These are phyloP conservation scores for Leptocoma aspasia DNA, from an alignment of 2,113 vertebrate species.

Conservation along the genomic window DNA sequence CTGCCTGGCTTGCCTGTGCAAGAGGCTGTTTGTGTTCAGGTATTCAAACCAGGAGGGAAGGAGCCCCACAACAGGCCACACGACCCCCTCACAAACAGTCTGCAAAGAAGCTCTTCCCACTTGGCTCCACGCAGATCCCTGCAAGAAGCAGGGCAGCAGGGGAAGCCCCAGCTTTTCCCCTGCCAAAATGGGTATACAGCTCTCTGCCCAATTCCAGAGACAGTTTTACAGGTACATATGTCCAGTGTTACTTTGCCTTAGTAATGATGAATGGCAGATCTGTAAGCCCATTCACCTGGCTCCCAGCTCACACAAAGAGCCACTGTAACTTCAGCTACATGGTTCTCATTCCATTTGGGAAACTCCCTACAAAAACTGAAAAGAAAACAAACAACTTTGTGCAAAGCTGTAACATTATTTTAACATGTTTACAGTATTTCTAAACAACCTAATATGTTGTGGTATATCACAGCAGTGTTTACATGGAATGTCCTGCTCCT, in stretches of 20 bases:
- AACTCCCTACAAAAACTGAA: not conserved
- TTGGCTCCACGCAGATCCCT: accelerated
- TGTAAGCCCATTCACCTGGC: not conserved
- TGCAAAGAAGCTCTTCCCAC: not conserved
- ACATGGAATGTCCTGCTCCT: not conserved
- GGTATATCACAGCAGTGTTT: not conserved
- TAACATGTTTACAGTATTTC: not conserved
- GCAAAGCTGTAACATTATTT: not conserved
- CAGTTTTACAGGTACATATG: not conserved
- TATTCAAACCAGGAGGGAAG: not conserved
- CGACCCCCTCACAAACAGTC: not conserved
- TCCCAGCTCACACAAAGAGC: not conserved
- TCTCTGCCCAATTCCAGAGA: not conserved
- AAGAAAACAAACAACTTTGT: not conserved
- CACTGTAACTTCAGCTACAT: not conserved
- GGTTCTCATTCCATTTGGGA: not conserved
- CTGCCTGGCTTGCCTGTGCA: not conserved
- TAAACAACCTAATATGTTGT: not conserved
- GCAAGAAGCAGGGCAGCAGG: not conserved
- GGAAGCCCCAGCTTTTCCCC: not conserved
- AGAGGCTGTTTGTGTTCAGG: not conserved
- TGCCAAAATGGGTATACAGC: accelerated
- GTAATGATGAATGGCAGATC: not conserved
- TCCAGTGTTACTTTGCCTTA: not conserved
- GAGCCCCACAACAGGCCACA: not conserved